Base-by-base conservation (phyloP, 2,113 vertebrate genomes). In the Monopterus albus region DNA sequence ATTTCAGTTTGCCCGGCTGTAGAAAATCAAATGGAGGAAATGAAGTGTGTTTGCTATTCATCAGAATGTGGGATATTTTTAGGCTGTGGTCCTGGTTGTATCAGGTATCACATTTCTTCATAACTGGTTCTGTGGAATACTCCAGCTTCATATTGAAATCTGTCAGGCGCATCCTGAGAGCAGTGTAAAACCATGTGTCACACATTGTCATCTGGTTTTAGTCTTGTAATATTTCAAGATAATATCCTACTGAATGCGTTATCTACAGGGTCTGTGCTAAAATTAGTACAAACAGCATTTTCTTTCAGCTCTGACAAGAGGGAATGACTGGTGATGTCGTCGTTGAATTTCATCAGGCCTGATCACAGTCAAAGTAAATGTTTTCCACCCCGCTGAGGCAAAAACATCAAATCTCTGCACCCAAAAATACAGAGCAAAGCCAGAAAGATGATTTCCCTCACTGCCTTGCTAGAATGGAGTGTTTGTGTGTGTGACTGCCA, bases 1-100 rank as follows among this genome's bases (percentile, higher is more conserved):
- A 77, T 90, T 82, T 87, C 62, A 59, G 38, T 25, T 26, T 33
- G 63, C 62, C 13, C n/a, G 47, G 72, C 77, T 77, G 72, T 29
- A 87, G 79, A 86, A 71, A 81, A 84, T 78, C 80, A 82, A 82
- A 77, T 33, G 46, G 59, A 84, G 85, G 82, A 91, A 90, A 76
- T 77, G 53, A 80, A 70, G 40, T 66, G 64, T 71, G 80, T 80
- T 76, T 78, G 72, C 72, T 58, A 82, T 85, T 89, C 64, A 84
- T 88, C 87, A 84, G 68, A 65, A 57, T 14, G 33, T 10, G 10
- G 39, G 64, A 66, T 90, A 91, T 88, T 87, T 86, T 90, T 81
- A 85, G 87, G 38, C 20, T 11, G 29, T 23, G 11, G 55, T 46
- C 38, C 58, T 70, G 80, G 68, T 78, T 79, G 61, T 21, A 42